phyloP scores from a whole-genome alignment of 2,797 vertebrate genomes.

The Pelochelys cantorii region DNA sequence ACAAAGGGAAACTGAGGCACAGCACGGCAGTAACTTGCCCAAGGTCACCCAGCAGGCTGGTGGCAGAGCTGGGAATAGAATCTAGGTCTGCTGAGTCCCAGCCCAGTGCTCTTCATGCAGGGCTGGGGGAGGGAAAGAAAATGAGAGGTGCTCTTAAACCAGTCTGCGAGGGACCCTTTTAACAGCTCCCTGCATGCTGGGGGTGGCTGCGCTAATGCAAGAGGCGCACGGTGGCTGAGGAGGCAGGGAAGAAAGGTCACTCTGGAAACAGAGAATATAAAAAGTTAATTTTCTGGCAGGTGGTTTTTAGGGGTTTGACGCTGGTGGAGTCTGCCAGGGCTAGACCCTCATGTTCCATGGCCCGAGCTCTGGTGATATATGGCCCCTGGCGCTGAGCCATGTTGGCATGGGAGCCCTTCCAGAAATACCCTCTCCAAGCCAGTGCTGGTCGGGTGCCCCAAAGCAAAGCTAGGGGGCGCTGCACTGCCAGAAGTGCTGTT shows the following conservation, averaged over 20 bases:
- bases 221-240: neutral
- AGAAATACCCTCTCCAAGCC: neutral
- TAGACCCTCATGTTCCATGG: neutral
- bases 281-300: neutral
- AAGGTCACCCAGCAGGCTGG: neutral
- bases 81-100: neutral
- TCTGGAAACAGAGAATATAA: neutral
- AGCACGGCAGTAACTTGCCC: neutral
- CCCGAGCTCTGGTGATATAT: neutral
- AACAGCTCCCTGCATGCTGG: neutral
- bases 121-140: neutral
- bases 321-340: neutral
- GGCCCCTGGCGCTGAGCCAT: neutral
- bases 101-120: fast-evolving
- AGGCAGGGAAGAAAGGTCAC: neutral
- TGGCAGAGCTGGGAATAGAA: neutral
- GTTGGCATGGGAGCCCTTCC: neutral
- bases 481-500: neutral
- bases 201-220: too few relatives aligned
- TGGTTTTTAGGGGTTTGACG: neutral
- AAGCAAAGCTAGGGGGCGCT: neutral
- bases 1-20: neutral
- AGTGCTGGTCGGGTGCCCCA: neutral
- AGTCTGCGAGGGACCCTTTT: too few relatives aligned
- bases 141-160: neutral